Evolutionary conservation across 2,113 vertebrate genomes (phyloP).

Genomic region (Callospermophilus lateralis): DNA sequence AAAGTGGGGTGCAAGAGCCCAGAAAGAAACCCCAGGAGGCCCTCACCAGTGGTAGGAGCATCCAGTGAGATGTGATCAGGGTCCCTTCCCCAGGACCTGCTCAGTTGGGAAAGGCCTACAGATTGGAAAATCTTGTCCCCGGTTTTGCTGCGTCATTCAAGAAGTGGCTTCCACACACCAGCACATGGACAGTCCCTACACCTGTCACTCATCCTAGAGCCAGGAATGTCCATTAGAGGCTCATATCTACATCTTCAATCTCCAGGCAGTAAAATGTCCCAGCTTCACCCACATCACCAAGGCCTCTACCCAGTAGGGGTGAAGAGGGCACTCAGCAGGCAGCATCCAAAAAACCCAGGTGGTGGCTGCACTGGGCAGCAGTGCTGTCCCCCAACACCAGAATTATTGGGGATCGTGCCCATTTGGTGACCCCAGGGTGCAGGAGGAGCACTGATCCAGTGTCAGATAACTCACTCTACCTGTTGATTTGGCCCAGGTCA

Average conservation of each 20-base stretch:
- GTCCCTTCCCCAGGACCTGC: not conserved
- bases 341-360: not conserved
- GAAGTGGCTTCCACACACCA: not conserved
- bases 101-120: not conserved
- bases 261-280: not conserved
- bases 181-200: rapidly evolving
- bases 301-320: not conserved
- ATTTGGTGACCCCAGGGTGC: rapidly evolving
- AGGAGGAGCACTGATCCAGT: not conserved
- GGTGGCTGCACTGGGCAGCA: rapidly evolving
- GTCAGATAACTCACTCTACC: no score
- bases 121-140: not conserved
- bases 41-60: not conserved
- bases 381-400: no score
- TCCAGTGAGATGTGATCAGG: not conserved
- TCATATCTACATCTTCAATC: rapidly evolving
- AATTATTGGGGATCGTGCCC: rapidly evolving
- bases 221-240: not conserved
- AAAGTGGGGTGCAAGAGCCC: not conserved
- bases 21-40: not conserved
- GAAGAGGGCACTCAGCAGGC: not conserved
- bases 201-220: not conserved
- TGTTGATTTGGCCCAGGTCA: not conserved
- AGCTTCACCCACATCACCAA: not conserved
- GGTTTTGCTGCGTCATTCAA: not conserved